Conservation (phyloP, 2,797 vertebrate species). For the Leptatherina wallacei region DNA sequence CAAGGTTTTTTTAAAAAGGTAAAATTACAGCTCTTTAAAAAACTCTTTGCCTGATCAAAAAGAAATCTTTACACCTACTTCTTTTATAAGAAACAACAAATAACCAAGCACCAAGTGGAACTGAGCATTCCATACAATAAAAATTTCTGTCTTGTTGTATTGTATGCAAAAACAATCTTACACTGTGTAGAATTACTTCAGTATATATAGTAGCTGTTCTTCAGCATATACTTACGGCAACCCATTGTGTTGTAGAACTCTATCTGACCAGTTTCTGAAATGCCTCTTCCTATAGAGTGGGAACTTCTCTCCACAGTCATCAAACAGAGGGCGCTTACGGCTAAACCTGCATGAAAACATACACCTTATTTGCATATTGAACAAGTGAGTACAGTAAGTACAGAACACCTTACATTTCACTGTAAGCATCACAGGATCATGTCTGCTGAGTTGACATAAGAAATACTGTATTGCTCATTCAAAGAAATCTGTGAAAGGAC, state of each 20-base stretch:
- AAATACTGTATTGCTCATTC: background rate
- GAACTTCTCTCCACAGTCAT: conserved; percentile 13
- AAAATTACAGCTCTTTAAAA: no score
- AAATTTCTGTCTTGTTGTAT: no score
- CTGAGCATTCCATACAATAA: no score
- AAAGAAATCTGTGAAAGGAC: background rate
- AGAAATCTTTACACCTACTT: no score
- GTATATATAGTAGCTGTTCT: background rate
- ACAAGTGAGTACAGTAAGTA: background rate
- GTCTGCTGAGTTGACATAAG: background rate
- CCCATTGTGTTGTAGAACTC: background rate
- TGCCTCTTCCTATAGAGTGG: conserved; percentile 24
- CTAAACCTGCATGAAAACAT: conserved; percentile 47
- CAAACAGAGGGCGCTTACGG: conserved; percentile 24
- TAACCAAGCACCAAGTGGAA: no score
- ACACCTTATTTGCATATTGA: background rate
- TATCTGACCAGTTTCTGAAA: conserved; percentile 5
- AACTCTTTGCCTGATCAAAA: no score
- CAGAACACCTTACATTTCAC: background rate
- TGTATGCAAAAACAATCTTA: background rate
- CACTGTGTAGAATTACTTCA: background rate
- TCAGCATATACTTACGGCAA: conserved; percentile 29
- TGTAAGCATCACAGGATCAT: background rate
- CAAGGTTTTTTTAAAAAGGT: no score
- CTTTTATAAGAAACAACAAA: no score